Percentiles rank a stretch among this genome's conserved stretches.
phyloP scores from a whole-genome alignment of 2,113 vertebrate species.

The Sapajus apella region DNA sequence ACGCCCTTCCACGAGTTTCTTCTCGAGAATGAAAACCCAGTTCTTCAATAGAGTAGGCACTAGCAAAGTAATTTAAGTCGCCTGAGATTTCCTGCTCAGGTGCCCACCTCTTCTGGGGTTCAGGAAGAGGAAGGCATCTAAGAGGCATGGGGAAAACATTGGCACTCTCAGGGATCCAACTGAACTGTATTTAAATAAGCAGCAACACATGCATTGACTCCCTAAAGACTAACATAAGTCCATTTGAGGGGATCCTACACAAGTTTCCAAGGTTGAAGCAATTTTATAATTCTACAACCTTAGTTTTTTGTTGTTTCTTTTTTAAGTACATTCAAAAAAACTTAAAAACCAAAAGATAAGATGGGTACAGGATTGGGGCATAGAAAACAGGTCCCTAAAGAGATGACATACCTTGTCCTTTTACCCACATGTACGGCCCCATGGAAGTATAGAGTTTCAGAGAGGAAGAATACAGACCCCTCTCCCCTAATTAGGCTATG shows the following conservation, averaged over 20 bases:
- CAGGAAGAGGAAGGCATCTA: conserved; percentile 67
- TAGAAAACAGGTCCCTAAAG: conserved; percentile 8
- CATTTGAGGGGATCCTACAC: not conserved
- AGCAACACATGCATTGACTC: conserved; percentile 78
- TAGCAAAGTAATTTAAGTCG: conserved; percentile 64
- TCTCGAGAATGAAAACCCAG: conserved; percentile 71
- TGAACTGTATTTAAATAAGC: conserved; percentile 84
- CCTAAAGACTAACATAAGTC: conserved; percentile 69
- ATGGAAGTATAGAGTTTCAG: conserved; percentile 75
- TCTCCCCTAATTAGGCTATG: conserved; percentile 65
- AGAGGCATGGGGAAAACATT: conserved; percentile 64
- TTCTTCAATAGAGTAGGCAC: conserved; percentile 45
- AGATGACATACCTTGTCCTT: conserved; percentile 80
- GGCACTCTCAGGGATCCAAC: conserved; percentile 74
- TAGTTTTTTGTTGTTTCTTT: not conserved
- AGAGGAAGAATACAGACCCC: not conserved
- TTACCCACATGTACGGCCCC: conserved; percentile 90
- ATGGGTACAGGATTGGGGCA: conserved; percentile 77
- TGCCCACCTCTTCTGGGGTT: conserved; percentile 65
- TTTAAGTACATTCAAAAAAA: conserved; percentile 84
- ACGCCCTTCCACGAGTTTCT: not conserved
- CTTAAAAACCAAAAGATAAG: conserved; percentile 82
- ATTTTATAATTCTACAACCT: conserved; percentile 70
- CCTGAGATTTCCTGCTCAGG: conserved; percentile 73
- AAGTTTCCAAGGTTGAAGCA: conserved; percentile 42